These are phyloP conservation scores for Apodemus agrarius DNA, from an alignment of 2,797 vertebrate genomes.

Conservation along the genomic window DNA sequence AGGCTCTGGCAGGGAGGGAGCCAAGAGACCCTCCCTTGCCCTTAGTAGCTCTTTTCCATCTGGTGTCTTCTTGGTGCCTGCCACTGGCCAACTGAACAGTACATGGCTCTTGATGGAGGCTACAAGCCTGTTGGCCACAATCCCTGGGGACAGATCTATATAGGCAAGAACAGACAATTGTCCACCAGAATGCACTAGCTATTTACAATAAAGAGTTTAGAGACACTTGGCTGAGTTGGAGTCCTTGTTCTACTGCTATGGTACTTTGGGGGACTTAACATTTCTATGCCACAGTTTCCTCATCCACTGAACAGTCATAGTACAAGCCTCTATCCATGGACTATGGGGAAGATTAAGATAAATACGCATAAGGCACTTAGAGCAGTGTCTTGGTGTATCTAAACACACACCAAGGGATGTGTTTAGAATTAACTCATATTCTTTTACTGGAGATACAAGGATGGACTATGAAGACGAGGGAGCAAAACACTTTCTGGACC, in stretches of 20 bases:
- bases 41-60: background rate
- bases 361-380: background rate
- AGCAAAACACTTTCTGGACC: background rate
- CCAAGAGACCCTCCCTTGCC: background rate
- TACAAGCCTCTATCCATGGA: background rate
- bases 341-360: background rate
- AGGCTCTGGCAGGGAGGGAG: background rate
- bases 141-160: background rate
- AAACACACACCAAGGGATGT: too few relatives aligned
- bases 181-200: too few relatives aligned
- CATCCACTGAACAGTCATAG: background rate
- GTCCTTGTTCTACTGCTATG: background rate
- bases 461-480: background rate
- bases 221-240: background rate
- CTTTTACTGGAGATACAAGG: too few relatives aligned
- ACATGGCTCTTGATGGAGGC: fast-evolving
- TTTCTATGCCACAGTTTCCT: background rate
- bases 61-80: background rate
- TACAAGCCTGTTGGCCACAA: background rate
- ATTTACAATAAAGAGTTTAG: background rate
- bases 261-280: background rate
- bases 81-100: background rate
- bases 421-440: background rate
- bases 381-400: background rate
- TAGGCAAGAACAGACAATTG: background rate